phyloP scores from a whole-genome alignment of 1,140 invertebrate genomes.

The Aphelinus atriplicis region DNA sequence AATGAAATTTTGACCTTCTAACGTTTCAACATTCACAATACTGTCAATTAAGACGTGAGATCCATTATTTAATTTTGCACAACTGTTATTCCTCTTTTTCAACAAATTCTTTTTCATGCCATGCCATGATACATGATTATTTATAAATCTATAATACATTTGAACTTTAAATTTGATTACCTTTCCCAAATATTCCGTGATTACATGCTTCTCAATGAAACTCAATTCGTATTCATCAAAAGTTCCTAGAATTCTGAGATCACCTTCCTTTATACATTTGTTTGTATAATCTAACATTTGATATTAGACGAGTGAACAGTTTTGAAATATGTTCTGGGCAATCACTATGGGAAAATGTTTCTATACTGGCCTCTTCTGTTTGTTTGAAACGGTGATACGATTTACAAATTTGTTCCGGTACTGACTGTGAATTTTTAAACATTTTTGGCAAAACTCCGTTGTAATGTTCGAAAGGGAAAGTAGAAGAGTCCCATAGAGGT shows the following conservation, averaged over 20 bases:
- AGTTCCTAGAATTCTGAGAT: conserved; percentile 10
- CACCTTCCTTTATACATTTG: not conserved
- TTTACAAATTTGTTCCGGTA: conserved; percentile 36
- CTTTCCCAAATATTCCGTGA: conserved; percentile 4
- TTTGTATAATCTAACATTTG: conserved; percentile 20
- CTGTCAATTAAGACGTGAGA: not conserved
- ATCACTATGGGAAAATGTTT: conserved; percentile 28
- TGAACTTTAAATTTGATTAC: conserved; percentile 6
- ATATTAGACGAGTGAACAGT: conserved; percentile 26
- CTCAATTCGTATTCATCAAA: conserved; percentile 12
- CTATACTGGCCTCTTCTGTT: conserved; percentile 20
- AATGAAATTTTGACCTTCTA: no score
- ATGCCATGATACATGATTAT: conserved; percentile 24
- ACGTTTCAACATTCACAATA: no score
- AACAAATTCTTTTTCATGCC: conserved; percentile 10
- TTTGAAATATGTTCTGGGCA: conserved; percentile 26
- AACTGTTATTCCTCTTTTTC: conserved; percentile 30
- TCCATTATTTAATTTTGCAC: not conserved
- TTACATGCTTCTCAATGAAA: conserved; percentile 28
- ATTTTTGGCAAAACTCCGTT: conserved; percentile 39
- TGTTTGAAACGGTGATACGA: conserved; percentile 33
- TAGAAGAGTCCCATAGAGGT: conserved; percentile 31
- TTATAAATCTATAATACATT: conserved; percentile 25
- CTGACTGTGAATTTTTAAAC: conserved; percentile 36
- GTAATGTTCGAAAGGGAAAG: conserved; percentile 39